These are phyloP conservation scores for Pedicia rivosa DNA, from an alignment of 2,888 invertebrate genomes.

Conservation along the genomic window DNA sequence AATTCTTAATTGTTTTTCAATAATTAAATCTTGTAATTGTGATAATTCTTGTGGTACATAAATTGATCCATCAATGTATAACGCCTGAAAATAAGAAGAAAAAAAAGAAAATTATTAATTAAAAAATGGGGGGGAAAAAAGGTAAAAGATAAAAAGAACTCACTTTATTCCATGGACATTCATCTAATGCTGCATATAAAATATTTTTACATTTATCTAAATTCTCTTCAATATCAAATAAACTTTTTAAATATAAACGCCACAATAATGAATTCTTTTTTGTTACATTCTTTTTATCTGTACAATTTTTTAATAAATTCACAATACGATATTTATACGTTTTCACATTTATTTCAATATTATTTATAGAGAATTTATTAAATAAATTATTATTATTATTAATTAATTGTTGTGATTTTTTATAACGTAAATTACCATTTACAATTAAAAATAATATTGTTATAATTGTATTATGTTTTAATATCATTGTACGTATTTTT, in stretches of 20 bases:
- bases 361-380: neutral
- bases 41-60: constrained; percentile 44
- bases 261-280: constrained; percentile 36
- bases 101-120: constrained; percentile 6
- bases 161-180: constrained; percentile 48
- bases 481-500: constrained; percentile 32
- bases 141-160: too few species aligned
- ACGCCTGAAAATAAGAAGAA: constrained; percentile 12
- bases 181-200: constrained; percentile 39
- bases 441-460: constrained; percentile 32
- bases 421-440: constrained; percentile 22
- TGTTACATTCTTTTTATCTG: constrained; percentile 15
- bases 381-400: constrained; percentile 1
- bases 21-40: constrained; percentile 56
- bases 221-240: constrained; percentile 24
- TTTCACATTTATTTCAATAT: constrained; percentile 9
- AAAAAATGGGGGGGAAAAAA: neutral
- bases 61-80: constrained; percentile 49
- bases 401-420: neutral
- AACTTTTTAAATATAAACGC: constrained; percentile 43
- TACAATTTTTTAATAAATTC: constrained; percentile 19
- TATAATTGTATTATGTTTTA: constrained; percentile 30
- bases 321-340: constrained; percentile 21
- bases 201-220: constrained; percentile 24
- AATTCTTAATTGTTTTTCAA: constrained; percentile 55